Evolutionary conservation across 2,797 vertebrate genomes (phyloP).

Genomic region (Tapera naevia): DNA sequence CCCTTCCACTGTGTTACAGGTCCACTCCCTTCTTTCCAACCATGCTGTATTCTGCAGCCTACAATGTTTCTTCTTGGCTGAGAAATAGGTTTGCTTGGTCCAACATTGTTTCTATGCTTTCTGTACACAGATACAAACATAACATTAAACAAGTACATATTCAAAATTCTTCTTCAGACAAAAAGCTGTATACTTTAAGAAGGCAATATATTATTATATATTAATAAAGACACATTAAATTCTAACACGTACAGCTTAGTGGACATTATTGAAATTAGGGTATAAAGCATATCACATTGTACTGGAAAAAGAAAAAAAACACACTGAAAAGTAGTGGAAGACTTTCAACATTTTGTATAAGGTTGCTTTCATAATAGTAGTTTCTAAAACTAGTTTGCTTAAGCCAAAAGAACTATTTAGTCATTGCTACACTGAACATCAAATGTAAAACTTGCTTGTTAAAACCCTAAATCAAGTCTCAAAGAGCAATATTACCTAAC

Average conservation of each 20-base stretch:
- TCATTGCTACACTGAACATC: neutral
- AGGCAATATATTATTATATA: neutral
- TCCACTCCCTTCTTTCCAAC: slow-evolving; percentile 92
- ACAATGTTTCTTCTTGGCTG: slow-evolving; percentile 92
- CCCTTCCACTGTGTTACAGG: slow-evolving; percentile 93
- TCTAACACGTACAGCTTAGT: neutral
- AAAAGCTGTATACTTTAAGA: neutral
- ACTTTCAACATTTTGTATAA: neutral
- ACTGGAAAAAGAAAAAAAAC: neutral
- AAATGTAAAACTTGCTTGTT: neutral
- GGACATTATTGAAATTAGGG: neutral
- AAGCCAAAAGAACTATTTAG: neutral
- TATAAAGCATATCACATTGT: neutral
- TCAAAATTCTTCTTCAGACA: neutral
- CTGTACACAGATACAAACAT: slow-evolving; percentile 74
- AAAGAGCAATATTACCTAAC: neutral
- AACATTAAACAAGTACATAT: slow-evolving; percentile 1
- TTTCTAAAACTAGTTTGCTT: neutral
- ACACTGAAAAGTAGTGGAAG: neutral
- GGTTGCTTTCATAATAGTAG: neutral
- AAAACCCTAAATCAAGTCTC: slow-evolving; percentile 1
- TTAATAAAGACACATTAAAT: slow-evolving; percentile 4
- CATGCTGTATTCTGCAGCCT: slow-evolving; percentile 94
- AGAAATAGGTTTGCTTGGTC: slow-evolving; percentile 87
- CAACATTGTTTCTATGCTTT: slow-evolving; percentile 92